Percentiles rank a stretch among this genome's conserved stretches.
phyloP scores from a whole-genome alignment of 2,797 vertebrate genomes.

The Catostomus latipinnis region DNA sequence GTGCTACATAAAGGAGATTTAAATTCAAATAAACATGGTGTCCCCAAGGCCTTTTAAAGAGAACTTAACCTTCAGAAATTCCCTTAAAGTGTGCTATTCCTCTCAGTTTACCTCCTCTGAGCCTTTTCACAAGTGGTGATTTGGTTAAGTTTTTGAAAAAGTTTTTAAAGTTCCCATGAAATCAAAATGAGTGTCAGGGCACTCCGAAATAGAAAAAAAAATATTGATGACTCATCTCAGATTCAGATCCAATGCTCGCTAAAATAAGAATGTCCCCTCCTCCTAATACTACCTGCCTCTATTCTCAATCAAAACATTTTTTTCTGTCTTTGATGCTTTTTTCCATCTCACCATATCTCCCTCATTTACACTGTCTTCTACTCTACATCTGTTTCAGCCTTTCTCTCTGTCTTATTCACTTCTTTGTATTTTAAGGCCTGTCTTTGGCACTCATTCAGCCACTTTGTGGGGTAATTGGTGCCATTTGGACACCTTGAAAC shows the following conservation, averaged over 20 bases:
- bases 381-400: slow-evolving; percentile 5
- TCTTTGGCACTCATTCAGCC: slow-evolving; percentile 63
- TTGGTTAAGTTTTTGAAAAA: not conserved
- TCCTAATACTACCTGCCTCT: not conserved
- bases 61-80: slow-evolving; percentile 56
- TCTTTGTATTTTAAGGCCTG: slow-evolving; percentile 50
- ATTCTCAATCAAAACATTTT: not conserved
- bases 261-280: too few species aligned
- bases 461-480: slow-evolving; percentile 73
- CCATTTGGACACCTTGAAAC: slow-evolving; percentile 73
- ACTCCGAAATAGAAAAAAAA: too few species aligned
- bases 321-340: slow-evolving; percentile 46
- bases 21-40: slow-evolving; percentile 68
- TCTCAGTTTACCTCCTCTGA: slow-evolving; percentile 55
- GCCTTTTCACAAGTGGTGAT: not conserved
- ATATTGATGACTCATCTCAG: too few species aligned
- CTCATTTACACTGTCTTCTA: not conserved
- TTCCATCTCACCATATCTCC: slow-evolving; percentile 32
- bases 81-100: slow-evolving; percentile 52
- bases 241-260: too few species aligned
- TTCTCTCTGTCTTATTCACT: not conserved
- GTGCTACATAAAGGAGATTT: slow-evolving; percentile 69
- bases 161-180: not conserved
- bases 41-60: slow-evolving; percentile 57
- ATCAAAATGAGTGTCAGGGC: too few species aligned